Conservation (phyloP, 2,113 vertebrate species). For the Leptobrachium ailaonicum region DNA sequence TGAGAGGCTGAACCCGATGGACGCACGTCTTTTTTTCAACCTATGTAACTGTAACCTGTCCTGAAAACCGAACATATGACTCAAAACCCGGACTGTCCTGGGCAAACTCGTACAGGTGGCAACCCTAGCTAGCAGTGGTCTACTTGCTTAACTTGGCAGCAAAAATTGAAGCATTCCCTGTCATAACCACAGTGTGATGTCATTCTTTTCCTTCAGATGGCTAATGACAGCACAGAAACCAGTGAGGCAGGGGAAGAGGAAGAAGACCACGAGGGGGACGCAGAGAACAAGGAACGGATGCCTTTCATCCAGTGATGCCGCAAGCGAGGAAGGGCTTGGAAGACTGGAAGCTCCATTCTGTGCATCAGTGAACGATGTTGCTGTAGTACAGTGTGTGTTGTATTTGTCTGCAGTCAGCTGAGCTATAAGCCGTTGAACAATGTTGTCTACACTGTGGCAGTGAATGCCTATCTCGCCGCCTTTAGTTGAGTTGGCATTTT, state of each 20-base stretch:
- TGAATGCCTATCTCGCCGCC: conserved; percentile 28
- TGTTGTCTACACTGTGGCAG: conserved; percentile 62
- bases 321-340: conserved; percentile 27
- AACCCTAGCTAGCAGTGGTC: no score
- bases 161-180: no score
- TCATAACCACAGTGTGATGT: background rate
- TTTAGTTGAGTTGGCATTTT: conserved; percentile 24
- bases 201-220: conserved; percentile 77
- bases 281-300: conserved; percentile 95
- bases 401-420: conserved; percentile 78
- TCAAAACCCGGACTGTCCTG: no score
- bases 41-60: no score
- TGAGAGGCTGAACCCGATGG: no score
- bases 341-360: conserved; percentile 67
- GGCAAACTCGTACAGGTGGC: no score
- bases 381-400: conserved; percentile 80
- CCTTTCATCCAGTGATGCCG: conserved; percentile 91
- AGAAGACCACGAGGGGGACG: conserved; percentile 93
- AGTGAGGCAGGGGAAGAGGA: conserved; percentile 97
- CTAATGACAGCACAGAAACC: conserved; percentile 97
- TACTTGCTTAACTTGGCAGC: no score
- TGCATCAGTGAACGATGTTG: conserved; percentile 75
- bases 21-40: no score
- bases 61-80: no score
- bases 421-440: conserved; percentile 77